Conservation (phyloP, 2,888 invertebrate species). For the Patella ulyssiponensis region DNA sequence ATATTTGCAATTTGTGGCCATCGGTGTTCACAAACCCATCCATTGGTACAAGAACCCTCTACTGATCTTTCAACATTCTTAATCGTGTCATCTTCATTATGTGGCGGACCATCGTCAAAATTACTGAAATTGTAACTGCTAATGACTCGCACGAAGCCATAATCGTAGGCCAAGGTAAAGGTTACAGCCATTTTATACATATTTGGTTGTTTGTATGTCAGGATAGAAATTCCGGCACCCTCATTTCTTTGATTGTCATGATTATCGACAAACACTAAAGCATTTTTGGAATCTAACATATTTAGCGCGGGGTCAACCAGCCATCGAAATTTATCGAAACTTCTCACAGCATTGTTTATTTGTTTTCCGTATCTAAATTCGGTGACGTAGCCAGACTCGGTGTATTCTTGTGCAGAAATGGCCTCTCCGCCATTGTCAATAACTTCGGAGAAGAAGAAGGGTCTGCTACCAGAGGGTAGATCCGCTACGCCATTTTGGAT, state of each 20-base stretch:
- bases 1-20: slow-evolving; percentile 52
- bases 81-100: slow-evolving; percentile 29
- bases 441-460: slow-evolving; percentile 59
- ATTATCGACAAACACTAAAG: slow-evolving; percentile 89
- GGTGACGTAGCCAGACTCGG: slow-evolving; percentile 77
- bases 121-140: slow-evolving; percentile 81
- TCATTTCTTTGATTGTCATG: slow-evolving; percentile 86
- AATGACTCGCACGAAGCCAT: slow-evolving; percentile 81
- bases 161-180: slow-evolving; percentile 82
- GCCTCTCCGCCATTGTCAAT: slow-evolving; percentile 58
- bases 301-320: slow-evolving; percentile 53
- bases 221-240: slow-evolving; percentile 41
- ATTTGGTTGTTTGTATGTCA: slow-evolving; percentile 48
- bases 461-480: slow-evolving; percentile 50
- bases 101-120: too few relatives aligned
- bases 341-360: slow-evolving; percentile 44
- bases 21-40: slow-evolving; percentile 55
- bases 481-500: slow-evolving; percentile 45
- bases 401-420: slow-evolving; percentile 54
- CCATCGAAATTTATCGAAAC: slow-evolving; percentile 44
- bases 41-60: slow-evolving; percentile 36
- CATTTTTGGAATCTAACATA: slow-evolving; percentile 66
- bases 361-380: slow-evolving; percentile 79
- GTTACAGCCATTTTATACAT: slow-evolving; percentile 78
- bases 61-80: too few relatives aligned